Evolutionary conservation across 2,888 invertebrate species (phyloP), one percentile per base, ranked within the genome.

Genomic region (Drosophila antonietae): DNA sequence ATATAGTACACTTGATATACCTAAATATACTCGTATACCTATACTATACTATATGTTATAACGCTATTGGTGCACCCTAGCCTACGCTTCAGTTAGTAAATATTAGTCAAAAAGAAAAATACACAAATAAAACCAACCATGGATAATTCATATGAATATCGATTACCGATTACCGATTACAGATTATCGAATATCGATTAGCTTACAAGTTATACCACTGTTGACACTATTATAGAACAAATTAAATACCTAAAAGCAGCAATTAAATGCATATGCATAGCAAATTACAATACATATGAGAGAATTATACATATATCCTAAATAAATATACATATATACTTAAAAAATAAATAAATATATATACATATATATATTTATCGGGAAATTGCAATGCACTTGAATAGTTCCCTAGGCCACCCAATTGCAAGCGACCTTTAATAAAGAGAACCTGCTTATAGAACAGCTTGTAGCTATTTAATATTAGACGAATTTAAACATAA

Each of bases 401-500:
- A 59, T 55, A 73, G 62, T 59, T 51, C 71, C 65, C 66, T 44
- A 66, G 65, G 68, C 69, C 69, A 79, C 68, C 52, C 65, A 62
- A 63, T 37, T 72, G 55, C 60, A 77, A 88, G 75, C 77, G 79
- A 77, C 76, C 81, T 83, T 83, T 82, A 85, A 77, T 39, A 69
- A 60, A 68, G 64, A 69, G 58, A 78, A 79, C 75, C 78, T 62
- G 85, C 88, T 88, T 88, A 69, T 75, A 59, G 35, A 67, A 69
- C 65, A 81, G 80, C 75, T 77, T 78, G 75, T 80, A 88, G 81
- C 79, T 75, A 85, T 44, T 65, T 68, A 80, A 71, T 78, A 78
- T 89, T 81, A 87, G 90, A 88, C 79, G 89, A 82, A 90, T 81
- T 90, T 89, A 90, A 78, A 73, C 63, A 65, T 68, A 68, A 57